phyloP scores from a whole-genome alignment of 2,797 vertebrate species.

The Artibeus jamaicensis region DNA sequence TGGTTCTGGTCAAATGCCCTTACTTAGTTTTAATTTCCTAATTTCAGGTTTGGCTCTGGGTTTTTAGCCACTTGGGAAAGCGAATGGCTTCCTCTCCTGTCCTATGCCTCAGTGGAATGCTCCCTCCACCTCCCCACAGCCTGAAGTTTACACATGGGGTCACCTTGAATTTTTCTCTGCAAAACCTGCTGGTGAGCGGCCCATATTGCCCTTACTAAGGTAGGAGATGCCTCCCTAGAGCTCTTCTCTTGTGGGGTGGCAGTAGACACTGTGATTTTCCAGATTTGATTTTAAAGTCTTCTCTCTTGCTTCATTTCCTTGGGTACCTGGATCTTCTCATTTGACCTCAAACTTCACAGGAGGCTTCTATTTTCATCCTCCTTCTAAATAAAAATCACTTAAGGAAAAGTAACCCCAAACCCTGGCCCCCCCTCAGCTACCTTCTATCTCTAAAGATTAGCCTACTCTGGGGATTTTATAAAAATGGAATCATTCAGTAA shows the following conservation, averaged over 20 bases:
- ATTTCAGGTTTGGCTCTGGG: slow-evolving; percentile 48
- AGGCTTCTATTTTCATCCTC: background rate
- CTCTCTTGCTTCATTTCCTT: background rate
- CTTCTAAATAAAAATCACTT: background rate
- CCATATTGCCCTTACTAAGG: background rate
- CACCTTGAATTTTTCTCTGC: slow-evolving; percentile 41
- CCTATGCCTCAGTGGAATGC: fast-evolving
- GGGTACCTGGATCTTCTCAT: background rate
- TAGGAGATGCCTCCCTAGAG: too few relatives aligned
- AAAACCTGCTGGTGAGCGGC: background rate
- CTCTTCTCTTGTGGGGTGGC: too few relatives aligned
- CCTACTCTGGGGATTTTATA: background rate
- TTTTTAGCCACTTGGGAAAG: slow-evolving; percentile 13
- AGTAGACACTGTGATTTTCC: background rate
- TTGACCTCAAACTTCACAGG: background rate
- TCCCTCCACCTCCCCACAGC: background rate
- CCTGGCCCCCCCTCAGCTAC: background rate
- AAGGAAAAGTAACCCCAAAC: background rate
- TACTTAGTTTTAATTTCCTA: slow-evolving; percentile 71
- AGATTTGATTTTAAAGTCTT: background rate
- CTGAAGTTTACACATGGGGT: background rate
- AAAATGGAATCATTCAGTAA: background rate
- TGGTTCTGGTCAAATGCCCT: slow-evolving; percentile 51
- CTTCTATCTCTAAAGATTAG: background rate
- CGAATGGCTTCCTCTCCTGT: background rate